Evolutionary conservation across 2,113 vertebrate genomes (phyloP), one percentile per base, ranked within the genome.

Genomic region (Willisornis vidua): DNA sequence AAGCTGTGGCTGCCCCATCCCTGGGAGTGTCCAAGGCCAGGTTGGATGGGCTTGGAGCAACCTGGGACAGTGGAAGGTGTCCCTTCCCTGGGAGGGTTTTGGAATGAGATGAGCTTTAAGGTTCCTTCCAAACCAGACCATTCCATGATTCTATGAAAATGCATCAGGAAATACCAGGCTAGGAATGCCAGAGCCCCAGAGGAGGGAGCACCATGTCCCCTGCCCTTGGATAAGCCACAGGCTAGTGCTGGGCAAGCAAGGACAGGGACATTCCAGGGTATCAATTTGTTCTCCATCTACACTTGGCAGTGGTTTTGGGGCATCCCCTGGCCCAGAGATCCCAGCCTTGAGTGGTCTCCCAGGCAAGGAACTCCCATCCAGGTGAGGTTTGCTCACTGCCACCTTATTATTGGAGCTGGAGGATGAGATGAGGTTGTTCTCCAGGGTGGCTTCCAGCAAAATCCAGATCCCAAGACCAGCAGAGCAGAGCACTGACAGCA

Each of bases 281-380:
- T 39, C 65, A 55, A 4, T 33, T 71, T 54, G 39, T 76, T 65
- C 75, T 70, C 68, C 43, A 57, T 12, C 81, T 4, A 1, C 24
- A 6, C 0, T 0, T 22, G 4, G 37, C 0, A 0, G 29, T 6
- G 19, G 48, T 23, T 41, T 85, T 57, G 0, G 12, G 55, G n/a
- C 31, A 26, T 70, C 35, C 51, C 48, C 26, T 45, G 59, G 62
- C 55, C 52, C 1, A 0, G 16, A 26, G 41, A 43, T 13, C n/a
- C 29, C 35, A 7, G 43, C 37, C 58, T 61, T 2, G 2, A 3
- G 3, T 2, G 0, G 24, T n/a, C 33, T 28, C 66, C n/a, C 31
- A 33, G 31, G 16, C 12, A 12, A 57, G 31, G 54, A 57, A 5
- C 28, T 75, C 74, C 26, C 67, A 7, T 37, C 31, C 0, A 10